Conservation (phyloP, 2,888 invertebrate genomes). For the Drosophila bunnanda region DNA sequence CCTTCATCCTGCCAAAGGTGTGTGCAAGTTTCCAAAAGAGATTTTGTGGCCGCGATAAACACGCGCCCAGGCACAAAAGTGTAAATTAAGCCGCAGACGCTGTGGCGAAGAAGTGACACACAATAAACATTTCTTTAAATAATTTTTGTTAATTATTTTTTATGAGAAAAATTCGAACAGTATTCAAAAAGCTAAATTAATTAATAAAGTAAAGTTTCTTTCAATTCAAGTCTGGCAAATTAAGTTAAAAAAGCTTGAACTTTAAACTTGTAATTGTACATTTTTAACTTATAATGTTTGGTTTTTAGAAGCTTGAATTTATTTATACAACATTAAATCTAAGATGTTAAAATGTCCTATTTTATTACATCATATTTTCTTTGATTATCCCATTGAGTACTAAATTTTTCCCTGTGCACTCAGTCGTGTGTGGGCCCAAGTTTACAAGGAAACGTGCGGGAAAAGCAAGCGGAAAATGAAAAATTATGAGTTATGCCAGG, state of each 20-base stretch:
- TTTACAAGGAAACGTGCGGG: slow-evolving; percentile 6
- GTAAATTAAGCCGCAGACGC: slow-evolving; percentile 76
- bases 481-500: slow-evolving; percentile 77
- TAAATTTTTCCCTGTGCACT: slow-evolving; percentile 7
- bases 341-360: rapidly evolving
- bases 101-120: slow-evolving; percentile 47
- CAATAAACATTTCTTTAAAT: slow-evolving; percentile 4
- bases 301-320: too few relatives aligned
- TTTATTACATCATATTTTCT: not conserved
- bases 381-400: too few relatives aligned
- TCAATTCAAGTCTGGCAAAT: not conserved
- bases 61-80: slow-evolving; percentile 80
- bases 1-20: slow-evolving; percentile 32
- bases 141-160: too few relatives aligned
- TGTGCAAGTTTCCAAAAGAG: slow-evolving; percentile 68
- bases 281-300: too few relatives aligned
- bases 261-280: not conserved
- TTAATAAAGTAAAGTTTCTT: not conserved
- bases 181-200: not conserved
- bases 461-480: slow-evolving; percentile 40
- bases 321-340: too few relatives aligned
- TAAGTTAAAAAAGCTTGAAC: not conserved
- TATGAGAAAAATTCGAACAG: not conserved
- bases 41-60: slow-evolving; percentile 79
- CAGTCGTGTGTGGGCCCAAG: slow-evolving; percentile 64